Base-by-base conservation (phyloP, 2,888 invertebrate species). In the Diaperis boleti region DNA sequence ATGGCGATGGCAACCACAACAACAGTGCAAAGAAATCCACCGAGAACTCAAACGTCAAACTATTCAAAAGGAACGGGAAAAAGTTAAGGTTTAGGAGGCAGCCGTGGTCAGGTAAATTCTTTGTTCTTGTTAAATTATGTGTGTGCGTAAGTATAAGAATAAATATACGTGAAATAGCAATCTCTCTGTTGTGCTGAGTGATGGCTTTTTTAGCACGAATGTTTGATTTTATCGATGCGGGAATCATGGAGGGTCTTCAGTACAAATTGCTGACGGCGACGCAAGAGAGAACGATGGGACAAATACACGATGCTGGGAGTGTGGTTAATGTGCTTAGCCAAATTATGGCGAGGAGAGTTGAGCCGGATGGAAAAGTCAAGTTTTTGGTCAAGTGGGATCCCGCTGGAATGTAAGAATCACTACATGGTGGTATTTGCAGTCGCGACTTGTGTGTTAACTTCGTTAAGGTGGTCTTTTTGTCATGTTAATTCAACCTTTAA, bases 171-270 rank as follows among this genome's bases (percentile, higher is more conserved):
- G 10, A 18, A 37, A 14, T 47, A 47, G 15, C 41, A 29, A 18
- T 42, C 15, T 26, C 45, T 41, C 18, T 13, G 14, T 10, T 17
- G n/a, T 7, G 44, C 10, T 60, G 20, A 61, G 11, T 4, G 11
- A 1, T 26, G 13, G 2, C 10, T 13, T 60, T 67, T 85, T 87
- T 85, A 96, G 96, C 95, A 69, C 92, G 95, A 72, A 91, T 93
- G 86, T 95, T 94, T 80, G 96, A 97, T 83, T 96, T 92, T 84
- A 94, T 96, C 83, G 97, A 97, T 83, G 84, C 90, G 68, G 92
- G 96, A 50, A 91, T 92, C 68, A 96, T 96, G 96, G 95, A 96
- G 82, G 92, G 93, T 0, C 85, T 97, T 35, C 91, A 93, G 80
- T 91, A 94, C 83, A 90, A 92, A 65, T 83, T 96, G 70, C 82